Evolutionary conservation across 2,888 invertebrate species (phyloP).

Genomic region (Stomorhina lunata): DNA sequence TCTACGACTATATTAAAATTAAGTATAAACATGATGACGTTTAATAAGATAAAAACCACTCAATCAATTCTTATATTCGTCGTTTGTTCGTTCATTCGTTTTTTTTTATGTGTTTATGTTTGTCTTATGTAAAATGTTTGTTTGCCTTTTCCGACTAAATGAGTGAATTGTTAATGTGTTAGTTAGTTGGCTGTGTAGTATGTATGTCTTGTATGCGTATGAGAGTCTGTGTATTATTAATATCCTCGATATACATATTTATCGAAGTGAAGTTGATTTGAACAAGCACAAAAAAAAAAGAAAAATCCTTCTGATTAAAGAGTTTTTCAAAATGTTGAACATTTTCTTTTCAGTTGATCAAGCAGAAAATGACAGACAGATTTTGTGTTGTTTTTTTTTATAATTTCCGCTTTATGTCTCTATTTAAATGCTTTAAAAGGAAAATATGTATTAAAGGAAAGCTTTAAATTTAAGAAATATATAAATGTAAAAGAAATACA

Average conservation of each 20-base stretch:
- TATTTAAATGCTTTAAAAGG: neutral
- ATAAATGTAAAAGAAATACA: too few species aligned
- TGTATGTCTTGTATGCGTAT: neutral
- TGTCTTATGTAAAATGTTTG: neutral
- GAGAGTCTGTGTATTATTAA: neutral
- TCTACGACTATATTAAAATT: too few species aligned
- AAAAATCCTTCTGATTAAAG: conserved; percentile 1
- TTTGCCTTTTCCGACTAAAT: conserved; percentile 10
- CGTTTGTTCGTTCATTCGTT: neutral
- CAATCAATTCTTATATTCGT: too few species aligned
- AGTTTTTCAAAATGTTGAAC: conserved; percentile 17
- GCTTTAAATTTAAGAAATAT: neutral
- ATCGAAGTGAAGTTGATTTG: conserved; percentile 21
- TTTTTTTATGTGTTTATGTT: neutral
- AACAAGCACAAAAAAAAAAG: neutral
- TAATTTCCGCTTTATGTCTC: neutral
- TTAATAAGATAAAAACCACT: conserved; percentile 53
- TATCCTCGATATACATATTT: conserved; percentile 21
- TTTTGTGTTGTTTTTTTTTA: neutral
- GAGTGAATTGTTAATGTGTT: conserved; percentile 1
- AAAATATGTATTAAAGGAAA: neutral
- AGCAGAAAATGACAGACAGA: conserved; percentile 42
- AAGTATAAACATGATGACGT: conserved; percentile 40
- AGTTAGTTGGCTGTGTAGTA: too few species aligned
- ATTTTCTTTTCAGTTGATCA: conserved; percentile 36